A percentile compares a stretch with the other conserved stretches of the same genome.
Evolutionary conservation across 2,888 invertebrate genomes (phyloP).

Genomic region (Drosophila formosana): DNA sequence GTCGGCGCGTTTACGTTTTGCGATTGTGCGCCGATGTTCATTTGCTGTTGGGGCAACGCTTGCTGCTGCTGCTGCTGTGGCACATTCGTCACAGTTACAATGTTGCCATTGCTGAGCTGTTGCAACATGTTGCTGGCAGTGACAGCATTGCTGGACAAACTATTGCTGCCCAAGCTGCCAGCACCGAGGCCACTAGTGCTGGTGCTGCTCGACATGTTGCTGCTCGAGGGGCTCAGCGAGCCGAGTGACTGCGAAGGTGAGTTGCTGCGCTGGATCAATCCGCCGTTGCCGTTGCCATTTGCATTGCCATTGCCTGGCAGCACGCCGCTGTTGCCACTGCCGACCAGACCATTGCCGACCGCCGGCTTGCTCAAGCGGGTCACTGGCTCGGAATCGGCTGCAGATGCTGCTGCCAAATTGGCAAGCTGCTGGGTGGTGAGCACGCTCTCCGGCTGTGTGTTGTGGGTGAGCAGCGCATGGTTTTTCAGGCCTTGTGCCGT

Average conservation of each 20-base stretch:
- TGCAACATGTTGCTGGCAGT: constrained; percentile 64
- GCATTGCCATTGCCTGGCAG: constrained; percentile 16
- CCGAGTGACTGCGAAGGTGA: constrained; percentile 85
- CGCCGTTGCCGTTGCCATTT: neutral
- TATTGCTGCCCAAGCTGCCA: constrained; percentile 66
- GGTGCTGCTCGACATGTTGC: constrained; percentile 85
- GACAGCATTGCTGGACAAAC: constrained; percentile 66
- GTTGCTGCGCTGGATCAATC: constrained; percentile 81
- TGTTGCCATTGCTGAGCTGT: constrained; percentile 69
- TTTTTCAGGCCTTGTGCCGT: constrained; percentile 92
- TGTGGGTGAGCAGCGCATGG: constrained; percentile 87
- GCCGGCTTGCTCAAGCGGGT: constrained; percentile 31
- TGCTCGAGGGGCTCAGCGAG: constrained; percentile 85
- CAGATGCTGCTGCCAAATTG: constrained; percentile 53
- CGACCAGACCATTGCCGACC: constrained; percentile 19
- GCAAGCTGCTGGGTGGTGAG: constrained; percentile 78
- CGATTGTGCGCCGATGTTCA: constrained; percentile 49
- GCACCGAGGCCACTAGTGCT: constrained; percentile 81
- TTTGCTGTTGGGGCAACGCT: constrained; percentile 43
- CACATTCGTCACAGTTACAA: constrained; percentile 70
- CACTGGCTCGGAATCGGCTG: constrained; percentile 25
- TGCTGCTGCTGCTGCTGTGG: constrained; percentile 67
- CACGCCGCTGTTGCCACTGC: constrained; percentile 12
- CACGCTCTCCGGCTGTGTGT: constrained; percentile 83
- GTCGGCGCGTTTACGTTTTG: constrained; percentile 41